phyloP scores from a whole-genome alignment of 2,888 invertebrate species.

The Rugalucina vietnamica region DNA sequence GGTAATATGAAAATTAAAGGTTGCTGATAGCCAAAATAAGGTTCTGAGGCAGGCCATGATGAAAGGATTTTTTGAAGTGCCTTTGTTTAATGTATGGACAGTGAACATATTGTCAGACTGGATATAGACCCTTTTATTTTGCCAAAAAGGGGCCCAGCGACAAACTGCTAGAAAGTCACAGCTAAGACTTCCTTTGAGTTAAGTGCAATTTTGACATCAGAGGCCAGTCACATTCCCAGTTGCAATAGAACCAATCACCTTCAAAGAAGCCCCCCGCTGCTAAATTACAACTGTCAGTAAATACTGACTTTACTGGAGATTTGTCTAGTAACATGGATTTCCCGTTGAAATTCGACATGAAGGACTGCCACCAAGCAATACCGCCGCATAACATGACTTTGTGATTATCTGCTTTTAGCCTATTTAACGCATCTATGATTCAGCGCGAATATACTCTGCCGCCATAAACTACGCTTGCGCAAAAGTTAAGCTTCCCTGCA shows the following conservation, averaged over 20 bases:
- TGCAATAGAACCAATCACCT: constrained; percentile 30
- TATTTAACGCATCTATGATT: not conserved
- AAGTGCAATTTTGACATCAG: not conserved
- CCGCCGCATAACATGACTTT: not conserved
- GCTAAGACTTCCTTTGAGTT: constrained; percentile 25
- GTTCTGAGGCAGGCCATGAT: constrained; percentile 16
- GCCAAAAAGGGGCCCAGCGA: constrained; percentile 23
- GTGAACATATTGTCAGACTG: constrained; percentile 28
- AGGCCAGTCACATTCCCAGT: constrained; percentile 22
- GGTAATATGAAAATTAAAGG: constrained; percentile 23
- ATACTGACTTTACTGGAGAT: constrained; percentile 19
- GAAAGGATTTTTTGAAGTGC: constrained; percentile 1
- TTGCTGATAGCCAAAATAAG: constrained; percentile 41
- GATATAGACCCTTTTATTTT: constrained; percentile 11
- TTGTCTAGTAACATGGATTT: constrained; percentile 29
- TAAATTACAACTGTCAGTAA: constrained; percentile 23
- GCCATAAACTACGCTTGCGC: constrained; percentile 25
- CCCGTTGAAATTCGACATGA: constrained; percentile 32
- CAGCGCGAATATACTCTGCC: too few relatives aligned
- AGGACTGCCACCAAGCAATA: constrained; percentile 33
- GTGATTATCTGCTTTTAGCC: constrained; percentile 10
- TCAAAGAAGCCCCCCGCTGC: constrained; percentile 4
- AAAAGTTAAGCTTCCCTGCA: constrained; percentile 35
- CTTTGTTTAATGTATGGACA: constrained; percentile 28
- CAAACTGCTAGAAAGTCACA: constrained; percentile 7